Conservation (phyloP, 2,888 invertebrate genomes). For the Orthosia incerta region DNA sequence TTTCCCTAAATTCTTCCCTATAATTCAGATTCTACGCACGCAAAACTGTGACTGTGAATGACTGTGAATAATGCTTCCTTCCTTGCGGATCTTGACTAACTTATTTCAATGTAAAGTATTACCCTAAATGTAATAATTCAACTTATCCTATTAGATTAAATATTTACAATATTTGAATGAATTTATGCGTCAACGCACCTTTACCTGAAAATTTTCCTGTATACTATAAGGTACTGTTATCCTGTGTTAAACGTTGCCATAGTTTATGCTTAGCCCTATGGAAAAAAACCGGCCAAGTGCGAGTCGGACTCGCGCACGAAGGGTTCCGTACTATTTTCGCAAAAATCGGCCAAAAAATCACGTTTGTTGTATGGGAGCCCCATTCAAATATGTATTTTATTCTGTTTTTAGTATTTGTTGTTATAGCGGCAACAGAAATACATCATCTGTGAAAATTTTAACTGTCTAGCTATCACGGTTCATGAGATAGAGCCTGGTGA, state of each 20-base stretch:
- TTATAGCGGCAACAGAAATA: no score
- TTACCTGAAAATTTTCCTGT: not conserved
- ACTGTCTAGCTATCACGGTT: no score
- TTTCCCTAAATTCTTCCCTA: constrained; percentile 2
- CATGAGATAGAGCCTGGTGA: no score
- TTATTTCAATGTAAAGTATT: not conserved
- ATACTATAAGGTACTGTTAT: not conserved
- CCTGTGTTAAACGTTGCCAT: not conserved
- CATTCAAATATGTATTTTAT: no score
- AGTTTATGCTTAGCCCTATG: no score
- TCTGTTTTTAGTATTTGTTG: no score
- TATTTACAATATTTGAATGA: not conserved
- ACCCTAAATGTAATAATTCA: not conserved
- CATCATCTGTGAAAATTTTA: no score
- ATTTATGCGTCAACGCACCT: constrained; percentile 1
- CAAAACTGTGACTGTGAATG: constrained; percentile 3
- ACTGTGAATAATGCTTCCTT: not conserved
- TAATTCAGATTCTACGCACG: not conserved
- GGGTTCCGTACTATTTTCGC: no score
- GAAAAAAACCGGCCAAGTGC: no score
- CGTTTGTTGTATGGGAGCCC: no score
- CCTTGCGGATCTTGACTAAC: not conserved
- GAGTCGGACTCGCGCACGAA: no score
- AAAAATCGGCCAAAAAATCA: no score
- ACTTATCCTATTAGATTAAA: constrained; percentile 4